A percentile compares a stretch with the other conserved stretches of the same genome.
Conservation (phyloP, 2,113 vertebrate species). For the Scomber scombrus region DNA sequence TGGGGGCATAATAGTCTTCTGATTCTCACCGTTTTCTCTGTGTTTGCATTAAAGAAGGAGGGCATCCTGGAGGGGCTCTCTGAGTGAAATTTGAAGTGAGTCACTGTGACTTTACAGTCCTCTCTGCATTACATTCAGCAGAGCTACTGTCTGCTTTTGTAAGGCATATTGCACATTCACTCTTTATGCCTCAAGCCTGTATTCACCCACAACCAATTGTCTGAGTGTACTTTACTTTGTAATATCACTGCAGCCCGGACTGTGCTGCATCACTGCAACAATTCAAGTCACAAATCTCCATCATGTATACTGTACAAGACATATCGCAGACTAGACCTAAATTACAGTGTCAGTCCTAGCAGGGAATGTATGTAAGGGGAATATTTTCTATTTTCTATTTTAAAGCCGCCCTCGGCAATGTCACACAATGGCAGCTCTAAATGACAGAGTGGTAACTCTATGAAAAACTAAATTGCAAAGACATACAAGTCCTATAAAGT, state of each 20-base stretch:
- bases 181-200: slow-evolving; percentile 52
- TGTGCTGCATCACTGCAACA: slow-evolving; percentile 47
- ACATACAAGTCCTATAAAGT: slow-evolving; percentile 39
- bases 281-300: slow-evolving; percentile 38
- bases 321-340: slow-evolving; percentile 32
- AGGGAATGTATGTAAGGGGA: slow-evolving; percentile 43
- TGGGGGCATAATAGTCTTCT: slow-evolving; percentile 35
- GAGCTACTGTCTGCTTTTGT: slow-evolving; percentile 60
- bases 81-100: slow-evolving; percentile 62
- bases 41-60: slow-evolving; percentile 55
- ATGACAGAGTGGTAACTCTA: slow-evolving; percentile 17
- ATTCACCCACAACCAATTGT: slow-evolving; percentile 64
- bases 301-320: slow-evolving; percentile 27
- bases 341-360: slow-evolving; percentile 44
- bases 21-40: slow-evolving; percentile 45
- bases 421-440: slow-evolving; percentile 53
- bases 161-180: slow-evolving; percentile 52
- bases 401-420: slow-evolving; percentile 70
- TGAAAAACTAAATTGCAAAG: slow-evolving; percentile 35
- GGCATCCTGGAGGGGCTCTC: slow-evolving; percentile 45
- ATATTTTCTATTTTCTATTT: slow-evolving; percentile 60
- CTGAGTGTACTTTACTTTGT: slow-evolving; percentile 50
- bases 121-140: slow-evolving; percentile 49
- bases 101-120: slow-evolving; percentile 54
- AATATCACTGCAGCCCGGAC: slow-evolving; percentile 55